These are phyloP conservation scores for Drosophila gaucha DNA, from an alignment of 2,888 invertebrate species.

Conservation along the genomic window DNA sequence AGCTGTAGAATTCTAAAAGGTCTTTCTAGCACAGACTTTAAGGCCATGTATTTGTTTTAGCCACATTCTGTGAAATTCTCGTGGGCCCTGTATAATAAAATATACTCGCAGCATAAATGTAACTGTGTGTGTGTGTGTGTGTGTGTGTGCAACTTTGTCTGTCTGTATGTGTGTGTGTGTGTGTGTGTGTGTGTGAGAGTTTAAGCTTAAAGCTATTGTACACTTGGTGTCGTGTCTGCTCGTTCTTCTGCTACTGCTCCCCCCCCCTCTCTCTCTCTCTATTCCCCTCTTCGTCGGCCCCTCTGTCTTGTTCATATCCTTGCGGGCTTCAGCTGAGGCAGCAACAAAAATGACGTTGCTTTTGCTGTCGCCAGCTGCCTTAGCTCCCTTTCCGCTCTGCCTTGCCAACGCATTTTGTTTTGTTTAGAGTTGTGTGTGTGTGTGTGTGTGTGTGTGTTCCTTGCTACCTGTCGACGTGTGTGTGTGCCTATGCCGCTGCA, in stretches of 20 bases:
- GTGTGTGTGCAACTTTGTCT: conserved; percentile 33
- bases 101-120: conserved; percentile 48
- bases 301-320: conserved; percentile 56
- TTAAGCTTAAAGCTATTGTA: conserved; percentile 82
- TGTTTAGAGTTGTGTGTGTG: conserved; percentile 63
- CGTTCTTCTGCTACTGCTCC: conserved; percentile 7
- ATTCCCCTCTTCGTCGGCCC: conserved; percentile 27
- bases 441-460: conserved; percentile 37
- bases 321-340: conserved; percentile 50
- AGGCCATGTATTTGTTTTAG: conserved; percentile 12
- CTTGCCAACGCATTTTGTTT: conserved; percentile 76
- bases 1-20: conserved; percentile 37
- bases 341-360: conserved; percentile 71
- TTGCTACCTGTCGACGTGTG: conserved; percentile 46
- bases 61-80: conserved; percentile 30
- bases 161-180: conserved; percentile 35
- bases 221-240: conserved; percentile 78
- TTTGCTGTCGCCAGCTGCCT: conserved; percentile 68
- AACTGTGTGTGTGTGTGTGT: conserved; percentile 30
- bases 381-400: neutral
- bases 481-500: conserved; percentile 23
- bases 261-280: neutral
- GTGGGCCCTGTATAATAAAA: conserved; percentile 72
- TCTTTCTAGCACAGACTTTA: neutral
- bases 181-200: conserved; percentile 75